These are phyloP conservation scores for Sinelater perroti DNA, from an alignment of 2,888 invertebrate species.

Conservation along the genomic window DNA sequence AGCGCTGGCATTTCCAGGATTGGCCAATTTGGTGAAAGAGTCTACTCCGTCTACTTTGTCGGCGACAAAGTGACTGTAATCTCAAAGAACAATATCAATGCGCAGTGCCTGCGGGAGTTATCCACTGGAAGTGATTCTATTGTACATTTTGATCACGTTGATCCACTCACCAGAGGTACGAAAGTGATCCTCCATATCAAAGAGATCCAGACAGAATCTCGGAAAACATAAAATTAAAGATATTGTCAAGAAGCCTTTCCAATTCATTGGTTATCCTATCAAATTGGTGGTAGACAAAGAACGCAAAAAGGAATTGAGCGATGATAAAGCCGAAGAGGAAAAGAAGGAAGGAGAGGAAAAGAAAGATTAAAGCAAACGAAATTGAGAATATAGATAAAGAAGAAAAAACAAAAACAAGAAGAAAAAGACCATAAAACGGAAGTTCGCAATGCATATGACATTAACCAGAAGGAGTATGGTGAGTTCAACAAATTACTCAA, in stretches of 20 bases:
- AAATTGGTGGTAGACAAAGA: constrained; percentile 95
- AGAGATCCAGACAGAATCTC: constrained; percentile 81
- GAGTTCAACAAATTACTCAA: constrained; percentile 98
- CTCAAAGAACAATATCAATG: constrained; percentile 98
- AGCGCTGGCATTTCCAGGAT: constrained; percentile 99
- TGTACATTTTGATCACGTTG: constrained; percentile 78
- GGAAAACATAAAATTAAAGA: constrained; percentile 96
- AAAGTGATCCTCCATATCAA: constrained; percentile 94
- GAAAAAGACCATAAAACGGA: constrained; percentile 97
- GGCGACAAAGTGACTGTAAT: constrained; percentile 94
- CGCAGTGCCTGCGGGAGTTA: constrained; percentile 98
- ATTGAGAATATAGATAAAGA: constrained; percentile 69
- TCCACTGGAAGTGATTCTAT: constrained; percentile 99
- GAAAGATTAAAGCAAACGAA: constrained; percentile 72
- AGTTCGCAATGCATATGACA: constrained; percentile 96
- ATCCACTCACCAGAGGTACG: constrained; percentile 87
- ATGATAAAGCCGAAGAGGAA: constrained; percentile 88
- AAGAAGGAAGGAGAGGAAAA: constrained; percentile 78
- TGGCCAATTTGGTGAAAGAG: constrained; percentile 99
- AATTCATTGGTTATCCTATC: constrained; percentile 98
- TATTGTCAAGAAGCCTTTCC: constrained; percentile 85
- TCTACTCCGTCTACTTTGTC: constrained; percentile 97
- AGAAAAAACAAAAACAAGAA: constrained; percentile 84
- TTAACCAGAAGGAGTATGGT: constrained; percentile 95
- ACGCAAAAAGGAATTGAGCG: constrained; percentile 94